A percentile compares a stretch with the other conserved stretches of the same genome.
Evolutionary conservation across 2,797 vertebrate genomes (phyloP).

Genomic region (Sebastes iracundus): DNA sequence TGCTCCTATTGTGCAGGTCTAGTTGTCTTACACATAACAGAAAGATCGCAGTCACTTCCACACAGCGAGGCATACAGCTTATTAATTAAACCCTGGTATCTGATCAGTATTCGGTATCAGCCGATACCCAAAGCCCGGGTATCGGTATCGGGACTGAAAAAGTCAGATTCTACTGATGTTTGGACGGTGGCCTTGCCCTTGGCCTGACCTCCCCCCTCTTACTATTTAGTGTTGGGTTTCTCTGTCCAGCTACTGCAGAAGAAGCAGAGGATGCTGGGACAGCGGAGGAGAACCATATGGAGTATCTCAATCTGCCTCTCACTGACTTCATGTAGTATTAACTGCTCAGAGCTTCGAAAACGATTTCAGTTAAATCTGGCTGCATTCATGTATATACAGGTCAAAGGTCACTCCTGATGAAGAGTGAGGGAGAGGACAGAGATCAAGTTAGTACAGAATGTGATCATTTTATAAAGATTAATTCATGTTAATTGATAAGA

Average conservation of each 20-base stretch:
- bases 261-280: conserved; percentile 52
- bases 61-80: too few species aligned
- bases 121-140: too few species aligned
- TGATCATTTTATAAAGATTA: not conserved
- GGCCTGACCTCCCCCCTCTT: conserved; percentile 14
- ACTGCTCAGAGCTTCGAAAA: conserved; percentile 2
- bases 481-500: not conserved
- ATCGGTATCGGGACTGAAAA: too few species aligned
- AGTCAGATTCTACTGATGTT: conserved; percentile 25
- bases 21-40: too few species aligned
- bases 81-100: too few species aligned
- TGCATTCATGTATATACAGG: not conserved
- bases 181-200: conserved; percentile 58
- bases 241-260: conserved; percentile 51
- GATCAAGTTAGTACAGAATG: not conserved
- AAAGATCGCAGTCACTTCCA: too few species aligned
- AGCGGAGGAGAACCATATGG: conserved; percentile 61
- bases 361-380: not conserved
- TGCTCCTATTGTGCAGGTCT: too few species aligned
- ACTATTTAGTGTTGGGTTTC: conserved; percentile 67
- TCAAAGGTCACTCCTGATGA: not conserved
- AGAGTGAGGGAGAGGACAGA: not conserved
- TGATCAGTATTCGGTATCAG: too few species aligned
- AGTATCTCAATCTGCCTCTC: not conserved
- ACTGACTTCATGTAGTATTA: conserved; percentile 6